Evolutionary conservation across 2,113 vertebrate genomes (phyloP).

Genomic region (Peromyscus maniculatus): DNA sequence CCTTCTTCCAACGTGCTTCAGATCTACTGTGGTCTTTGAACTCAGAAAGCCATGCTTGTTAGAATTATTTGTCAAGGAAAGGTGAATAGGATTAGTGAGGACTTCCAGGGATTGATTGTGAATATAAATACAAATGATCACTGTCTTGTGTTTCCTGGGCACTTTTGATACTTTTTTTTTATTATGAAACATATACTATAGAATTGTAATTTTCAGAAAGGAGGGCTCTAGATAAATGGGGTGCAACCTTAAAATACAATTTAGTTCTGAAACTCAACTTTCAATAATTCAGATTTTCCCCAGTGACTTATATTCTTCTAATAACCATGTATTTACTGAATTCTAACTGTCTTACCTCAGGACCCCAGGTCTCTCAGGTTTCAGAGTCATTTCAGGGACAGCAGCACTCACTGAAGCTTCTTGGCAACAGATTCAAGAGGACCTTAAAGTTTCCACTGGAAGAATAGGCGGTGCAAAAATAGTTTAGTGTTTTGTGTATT

Average conservation of each 20-base stretch:
- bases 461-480: slow-evolving; percentile 37
- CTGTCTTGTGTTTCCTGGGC: neutral
- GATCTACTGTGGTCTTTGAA: neutral
- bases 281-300: neutral
- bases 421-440: slow-evolving; percentile 40
- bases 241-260: neutral
- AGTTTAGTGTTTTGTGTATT: neutral
- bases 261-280: slow-evolving; percentile 49
- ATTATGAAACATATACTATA: neutral
- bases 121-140: neutral
- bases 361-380: neutral
- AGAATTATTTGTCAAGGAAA: slow-evolving; percentile 8
- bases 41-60: neutral
- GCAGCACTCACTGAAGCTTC: neutral
- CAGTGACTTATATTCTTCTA: neutral
- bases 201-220: slow-evolving; percentile 13
- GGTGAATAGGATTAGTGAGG: neutral
- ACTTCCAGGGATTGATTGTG: neutral
- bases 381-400: neutral
- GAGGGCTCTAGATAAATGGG: neutral
- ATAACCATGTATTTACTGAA: neutral
- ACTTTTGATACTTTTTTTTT: slow-evolving; percentile 28
- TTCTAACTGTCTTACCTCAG: neutral
- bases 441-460: slow-evolving; percentile 17
- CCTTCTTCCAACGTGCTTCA: neutral